Percentiles rank a stretch among this genome's conserved stretches.
Conservation (phyloP, 2,113 vertebrate species). For the Tautogolabrus adspersus region DNA sequence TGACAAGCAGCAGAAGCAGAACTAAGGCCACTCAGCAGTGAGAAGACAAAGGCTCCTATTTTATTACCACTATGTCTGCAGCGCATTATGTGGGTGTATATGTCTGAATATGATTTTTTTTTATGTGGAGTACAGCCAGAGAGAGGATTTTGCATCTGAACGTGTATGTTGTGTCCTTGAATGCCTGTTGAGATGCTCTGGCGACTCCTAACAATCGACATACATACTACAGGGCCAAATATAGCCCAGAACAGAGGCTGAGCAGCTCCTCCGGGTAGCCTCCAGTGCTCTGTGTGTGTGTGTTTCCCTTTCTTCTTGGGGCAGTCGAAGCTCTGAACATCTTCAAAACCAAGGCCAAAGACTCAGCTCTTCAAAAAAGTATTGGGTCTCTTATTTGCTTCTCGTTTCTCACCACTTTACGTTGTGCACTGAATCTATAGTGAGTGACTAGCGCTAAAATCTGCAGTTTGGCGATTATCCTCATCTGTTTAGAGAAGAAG, state of each 20-base stretch:
- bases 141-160: slow-evolving; percentile 41
- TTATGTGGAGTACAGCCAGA: neutral
- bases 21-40: slow-evolving; percentile 18
- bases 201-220: slow-evolving; percentile 70
- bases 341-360: slow-evolving; percentile 34
- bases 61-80: neutral
- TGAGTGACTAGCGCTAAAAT: neutral
- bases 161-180: slow-evolving; percentile 54
- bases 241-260: slow-evolving; percentile 72
- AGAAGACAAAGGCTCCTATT: slow-evolving; percentile 55
- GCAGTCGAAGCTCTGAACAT: slow-evolving; percentile 28
- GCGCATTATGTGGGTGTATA: neutral
- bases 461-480: neutral
- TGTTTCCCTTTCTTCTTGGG: slow-evolving; percentile 18
- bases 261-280: slow-evolving; percentile 46
- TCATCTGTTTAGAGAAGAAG: too few relatives aligned
- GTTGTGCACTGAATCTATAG: neutral
- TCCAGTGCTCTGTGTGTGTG: slow-evolving; percentile 34
- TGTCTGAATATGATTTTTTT: neutral
- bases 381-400: neutral
- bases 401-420: neutral
- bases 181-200: slow-evolving; percentile 62
- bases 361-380: slow-evolving; percentile 20
- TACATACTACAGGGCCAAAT: slow-evolving; percentile 72
- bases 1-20: slow-evolving; percentile 34